Evolutionary conservation across 2,113 vertebrate genomes (phyloP).

Genomic region (Lamprologus lemairii): DNA sequence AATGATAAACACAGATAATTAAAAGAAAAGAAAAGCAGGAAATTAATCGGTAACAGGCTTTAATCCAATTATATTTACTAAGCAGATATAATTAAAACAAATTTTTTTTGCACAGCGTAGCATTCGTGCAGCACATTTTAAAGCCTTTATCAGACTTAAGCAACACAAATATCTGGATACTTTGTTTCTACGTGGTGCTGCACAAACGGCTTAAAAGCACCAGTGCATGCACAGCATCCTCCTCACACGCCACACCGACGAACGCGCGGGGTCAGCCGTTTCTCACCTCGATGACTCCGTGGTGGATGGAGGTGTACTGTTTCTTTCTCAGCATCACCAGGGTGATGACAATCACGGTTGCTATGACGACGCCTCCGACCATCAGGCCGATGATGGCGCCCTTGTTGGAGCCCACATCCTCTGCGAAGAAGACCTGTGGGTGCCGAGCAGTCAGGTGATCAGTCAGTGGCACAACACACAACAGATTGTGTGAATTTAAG

Average conservation of each 20-base stretch:
- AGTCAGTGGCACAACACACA: neutral
- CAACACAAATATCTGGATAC: neutral
- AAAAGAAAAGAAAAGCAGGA: neutral
- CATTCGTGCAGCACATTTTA: neutral
- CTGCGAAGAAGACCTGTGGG: slow-evolving; percentile 88
- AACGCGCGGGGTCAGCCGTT: neutral
- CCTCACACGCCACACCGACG: neutral
- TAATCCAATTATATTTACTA: neutral
- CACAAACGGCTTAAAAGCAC: accelerated
- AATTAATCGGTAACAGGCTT: neutral
- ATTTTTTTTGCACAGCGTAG: neutral
- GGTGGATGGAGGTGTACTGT: slow-evolving; percentile 98
- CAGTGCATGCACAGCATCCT: neutral
- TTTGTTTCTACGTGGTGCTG: neutral
- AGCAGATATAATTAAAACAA: neutral
- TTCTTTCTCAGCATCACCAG: slow-evolving; percentile 99
- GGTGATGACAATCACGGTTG: slow-evolving; percentile 97
- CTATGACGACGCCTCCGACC: slow-evolving; percentile 98
- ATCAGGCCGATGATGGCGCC: slow-evolving; percentile 97
- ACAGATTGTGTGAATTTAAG: neutral
- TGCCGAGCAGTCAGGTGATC: neutral
- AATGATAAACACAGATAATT: neutral
- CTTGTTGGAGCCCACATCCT: slow-evolving; percentile 97
- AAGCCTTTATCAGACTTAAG: neutral
- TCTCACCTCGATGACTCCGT: slow-evolving; percentile 93